Evolutionary conservation across 2,888 invertebrate genomes (phyloP).

Genomic region (Brachylomia viminalis): DNA sequence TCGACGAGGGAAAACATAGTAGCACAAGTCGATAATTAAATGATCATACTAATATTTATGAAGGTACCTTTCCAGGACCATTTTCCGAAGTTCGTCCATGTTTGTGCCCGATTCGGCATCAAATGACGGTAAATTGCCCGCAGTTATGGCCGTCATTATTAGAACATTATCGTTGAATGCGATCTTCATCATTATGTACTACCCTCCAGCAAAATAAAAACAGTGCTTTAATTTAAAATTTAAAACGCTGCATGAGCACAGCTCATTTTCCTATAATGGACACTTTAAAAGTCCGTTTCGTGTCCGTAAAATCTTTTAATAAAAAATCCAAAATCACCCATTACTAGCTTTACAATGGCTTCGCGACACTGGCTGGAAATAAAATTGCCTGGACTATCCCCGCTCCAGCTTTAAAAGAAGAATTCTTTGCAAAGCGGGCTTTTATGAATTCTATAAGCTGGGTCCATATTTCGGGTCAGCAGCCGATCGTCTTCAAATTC

Average conservation of each 20-base stretch:
- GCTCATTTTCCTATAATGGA: slow-evolving; percentile 45
- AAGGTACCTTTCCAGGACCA: background rate
- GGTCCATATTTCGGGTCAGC: background rate
- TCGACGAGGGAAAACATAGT: background rate
- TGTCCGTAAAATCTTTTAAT: slow-evolving; percentile 32
- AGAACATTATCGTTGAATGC: slow-evolving; percentile 44
- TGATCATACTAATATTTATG: slow-evolving; percentile 16
- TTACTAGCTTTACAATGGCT: slow-evolving; percentile 34
- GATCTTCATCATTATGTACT: slow-evolving; percentile 31
- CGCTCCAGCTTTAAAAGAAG: slow-evolving; percentile 5
- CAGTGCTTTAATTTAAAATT: slow-evolving; percentile 38
- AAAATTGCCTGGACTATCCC: slow-evolving; percentile 11
- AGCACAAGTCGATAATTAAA: slow-evolving; percentile 7
- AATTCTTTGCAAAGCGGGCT: slow-evolving; percentile 3
- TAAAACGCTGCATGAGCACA: slow-evolving; percentile 12
- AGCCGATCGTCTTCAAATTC: slow-evolving; percentile 3
- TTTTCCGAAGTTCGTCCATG: slow-evolving; percentile 7
- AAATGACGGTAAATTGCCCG: slow-evolving; percentile 48
- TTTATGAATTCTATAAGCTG: slow-evolving; percentile 8
- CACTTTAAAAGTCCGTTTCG: slow-evolving; percentile 27
- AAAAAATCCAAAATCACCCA: slow-evolving; percentile 41
- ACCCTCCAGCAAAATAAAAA: slow-evolving; percentile 36
- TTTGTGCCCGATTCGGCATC: slow-evolving; percentile 28
- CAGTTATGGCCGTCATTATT: slow-evolving; percentile 38
- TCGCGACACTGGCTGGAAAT: slow-evolving; percentile 7